Evolutionary conservation across 2,113 vertebrate species (phyloP).

Genomic region (Alosa alosa): DNA sequence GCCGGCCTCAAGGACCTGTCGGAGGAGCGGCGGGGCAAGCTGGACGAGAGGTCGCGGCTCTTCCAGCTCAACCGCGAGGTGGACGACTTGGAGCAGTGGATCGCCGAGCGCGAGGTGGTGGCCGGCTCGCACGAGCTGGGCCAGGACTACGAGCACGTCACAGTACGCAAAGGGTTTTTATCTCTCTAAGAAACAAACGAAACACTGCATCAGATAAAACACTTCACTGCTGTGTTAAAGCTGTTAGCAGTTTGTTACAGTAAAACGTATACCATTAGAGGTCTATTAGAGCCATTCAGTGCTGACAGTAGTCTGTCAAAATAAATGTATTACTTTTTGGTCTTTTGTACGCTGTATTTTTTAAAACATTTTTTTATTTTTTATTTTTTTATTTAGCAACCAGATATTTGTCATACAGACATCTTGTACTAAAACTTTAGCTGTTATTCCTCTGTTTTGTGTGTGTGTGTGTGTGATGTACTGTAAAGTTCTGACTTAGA

Average conservation of each 20-base stretch:
- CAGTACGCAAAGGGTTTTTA: constrained; percentile 59
- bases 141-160: constrained; percentile 95
- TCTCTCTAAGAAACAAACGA: not conserved
- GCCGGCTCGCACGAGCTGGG: constrained; percentile 94
- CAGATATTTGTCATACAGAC: not conserved
- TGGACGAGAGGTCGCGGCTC: constrained; percentile 90
- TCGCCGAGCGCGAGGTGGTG: constrained; percentile 92
- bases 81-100: constrained; percentile 96
- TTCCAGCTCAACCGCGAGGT: constrained; percentile 96
- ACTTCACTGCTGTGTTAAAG: not conserved
- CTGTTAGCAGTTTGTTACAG: not conserved
- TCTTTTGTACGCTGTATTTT: not conserved
- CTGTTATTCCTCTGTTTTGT: not conserved
- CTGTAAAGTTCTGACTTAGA: not conserved
- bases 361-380: too few species aligned
- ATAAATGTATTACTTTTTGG: too few species aligned
- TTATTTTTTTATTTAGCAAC: not conserved
- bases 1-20: constrained; percentile 93
- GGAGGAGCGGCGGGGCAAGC: constrained; percentile 87
- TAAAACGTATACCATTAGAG: too few species aligned
- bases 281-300: not conserved
- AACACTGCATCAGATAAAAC: not conserved
- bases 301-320: not conserved
- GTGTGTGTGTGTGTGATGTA: not conserved
- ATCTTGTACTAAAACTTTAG: too few species aligned